phyloP scores from a whole-genome alignment of 2,888 invertebrate species.

The Pristionchus arcanus region DNA sequence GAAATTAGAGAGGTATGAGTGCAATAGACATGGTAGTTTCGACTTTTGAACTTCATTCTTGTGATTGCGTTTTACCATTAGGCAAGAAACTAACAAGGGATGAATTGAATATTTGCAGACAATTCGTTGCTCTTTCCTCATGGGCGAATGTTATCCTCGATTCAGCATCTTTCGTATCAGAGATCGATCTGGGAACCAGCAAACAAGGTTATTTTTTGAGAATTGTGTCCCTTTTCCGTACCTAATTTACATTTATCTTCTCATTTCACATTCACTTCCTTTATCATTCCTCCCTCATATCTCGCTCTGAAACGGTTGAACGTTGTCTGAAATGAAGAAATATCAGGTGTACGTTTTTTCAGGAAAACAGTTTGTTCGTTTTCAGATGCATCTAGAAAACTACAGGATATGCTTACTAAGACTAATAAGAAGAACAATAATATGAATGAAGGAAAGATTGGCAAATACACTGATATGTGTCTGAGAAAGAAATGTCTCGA shows the following conservation, averaged over 20 bases:
- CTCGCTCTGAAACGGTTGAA: too few relatives aligned
- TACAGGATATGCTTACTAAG: constrained; percentile 42
- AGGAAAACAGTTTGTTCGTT: not conserved
- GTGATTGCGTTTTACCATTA: too few relatives aligned
- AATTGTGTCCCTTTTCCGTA: not conserved
- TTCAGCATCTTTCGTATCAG: constrained; percentile 55
- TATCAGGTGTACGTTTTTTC: too few relatives aligned
- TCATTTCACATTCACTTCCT: not conserved
- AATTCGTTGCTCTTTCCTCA: constrained; percentile 54
- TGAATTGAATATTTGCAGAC: constrained; percentile 27
- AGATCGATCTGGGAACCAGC: constrained; percentile 63
- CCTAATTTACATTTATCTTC: not conserved
- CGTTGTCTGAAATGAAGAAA: too few relatives aligned
- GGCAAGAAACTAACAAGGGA: not conserved
- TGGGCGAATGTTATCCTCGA: constrained; percentile 56
- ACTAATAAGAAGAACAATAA: not conserved
- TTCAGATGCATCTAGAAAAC: constrained; percentile 50
- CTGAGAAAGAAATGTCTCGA: constrained; percentile 52
- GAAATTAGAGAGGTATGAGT: constrained; percentile 44
- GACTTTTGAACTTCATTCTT: too few relatives aligned
- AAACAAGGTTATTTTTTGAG: constrained; percentile 55
- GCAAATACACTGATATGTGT: constrained; percentile 26
- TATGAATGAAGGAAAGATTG: not conserved
- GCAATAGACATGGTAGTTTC: not conserved
- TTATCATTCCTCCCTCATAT: not conserved